Evolutionary conservation across 2,797 vertebrate genomes (phyloP).

Genomic region (Siniperca scherzeri): DNA sequence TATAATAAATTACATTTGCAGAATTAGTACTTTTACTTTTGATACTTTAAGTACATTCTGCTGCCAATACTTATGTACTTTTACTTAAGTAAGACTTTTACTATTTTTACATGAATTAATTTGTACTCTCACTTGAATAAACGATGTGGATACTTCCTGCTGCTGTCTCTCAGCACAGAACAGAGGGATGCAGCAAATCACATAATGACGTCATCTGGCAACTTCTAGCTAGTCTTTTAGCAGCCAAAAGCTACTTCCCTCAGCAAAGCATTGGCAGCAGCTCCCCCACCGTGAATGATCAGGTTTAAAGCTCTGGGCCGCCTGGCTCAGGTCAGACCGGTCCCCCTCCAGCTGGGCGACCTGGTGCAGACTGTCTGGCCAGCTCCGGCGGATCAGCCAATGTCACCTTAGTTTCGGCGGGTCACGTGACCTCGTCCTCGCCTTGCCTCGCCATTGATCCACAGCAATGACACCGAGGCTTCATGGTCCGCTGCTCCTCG

Average conservation of each 20-base stretch:
- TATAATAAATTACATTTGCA: background rate
- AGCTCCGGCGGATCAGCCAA: constrained; percentile 36
- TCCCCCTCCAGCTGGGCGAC: constrained; percentile 46
- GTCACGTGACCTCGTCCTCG: constrained; percentile 54
- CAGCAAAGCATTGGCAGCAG: constrained; percentile 33
- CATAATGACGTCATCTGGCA: constrained; percentile 46
- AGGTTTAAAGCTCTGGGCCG: constrained; percentile 13
- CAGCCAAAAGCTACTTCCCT: constrained; percentile 39
- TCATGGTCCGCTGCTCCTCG: constrained; percentile 51
- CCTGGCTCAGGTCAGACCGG: constrained; percentile 44
- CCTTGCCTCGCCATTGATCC: constrained; percentile 52
- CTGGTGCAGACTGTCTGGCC: constrained; percentile 62
- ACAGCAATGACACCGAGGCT: constrained; percentile 40
- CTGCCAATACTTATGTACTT: background rate
- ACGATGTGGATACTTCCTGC: background rate
- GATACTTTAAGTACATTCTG: background rate
- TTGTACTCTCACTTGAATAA: background rate
- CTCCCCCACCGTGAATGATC: constrained; percentile 20
- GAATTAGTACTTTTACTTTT: background rate
- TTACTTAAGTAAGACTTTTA: background rate
- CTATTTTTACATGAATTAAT: background rate
- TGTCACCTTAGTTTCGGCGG: constrained; percentile 54
- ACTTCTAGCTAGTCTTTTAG: constrained; percentile 27
- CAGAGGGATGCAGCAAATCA: constrained; percentile 34
- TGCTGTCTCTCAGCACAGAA: constrained; percentile 20